Evolutionary conservation across 2,113 vertebrate species (phyloP).

Genomic region (Lynx canadensis): DNA sequence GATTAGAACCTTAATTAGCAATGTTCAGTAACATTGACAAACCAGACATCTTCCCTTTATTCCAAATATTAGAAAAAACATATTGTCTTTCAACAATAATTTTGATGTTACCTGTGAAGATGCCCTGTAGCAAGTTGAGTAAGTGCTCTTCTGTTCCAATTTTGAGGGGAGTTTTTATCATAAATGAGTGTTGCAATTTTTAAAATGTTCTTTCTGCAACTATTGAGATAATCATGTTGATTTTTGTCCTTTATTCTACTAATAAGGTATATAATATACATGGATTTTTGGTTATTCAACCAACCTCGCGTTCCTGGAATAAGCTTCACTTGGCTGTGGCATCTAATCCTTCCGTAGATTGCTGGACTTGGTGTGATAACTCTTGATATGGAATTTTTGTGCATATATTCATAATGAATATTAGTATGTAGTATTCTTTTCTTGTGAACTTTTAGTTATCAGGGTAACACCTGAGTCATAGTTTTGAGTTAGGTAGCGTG

Average conservation of each 20-base stretch:
- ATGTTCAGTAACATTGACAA: background rate
- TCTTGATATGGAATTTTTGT: background rate
- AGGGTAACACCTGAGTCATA: background rate
- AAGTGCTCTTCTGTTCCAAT: background rate
- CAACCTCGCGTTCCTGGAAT: background rate
- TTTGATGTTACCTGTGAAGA: background rate
- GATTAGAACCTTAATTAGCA: background rate
- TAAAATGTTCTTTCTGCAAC: background rate
- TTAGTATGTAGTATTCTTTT: background rate
- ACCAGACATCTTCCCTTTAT: background rate
- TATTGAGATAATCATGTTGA: background rate
- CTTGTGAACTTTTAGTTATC: background rate
- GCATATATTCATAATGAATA: background rate
- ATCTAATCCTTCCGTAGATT: background rate
- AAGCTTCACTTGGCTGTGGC: background rate
- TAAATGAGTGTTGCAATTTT: background rate
- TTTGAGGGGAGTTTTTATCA: background rate
- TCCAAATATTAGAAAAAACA: background rate
- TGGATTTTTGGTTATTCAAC: background rate
- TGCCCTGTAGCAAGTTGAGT: background rate
- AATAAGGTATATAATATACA: background rate
- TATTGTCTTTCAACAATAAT: background rate
- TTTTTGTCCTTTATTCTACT: background rate
- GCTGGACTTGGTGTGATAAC: background rate
- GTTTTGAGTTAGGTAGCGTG: background rate